Conservation (phyloP, 2,888 invertebrate genomes). For the Agrochola lychnidis region DNA sequence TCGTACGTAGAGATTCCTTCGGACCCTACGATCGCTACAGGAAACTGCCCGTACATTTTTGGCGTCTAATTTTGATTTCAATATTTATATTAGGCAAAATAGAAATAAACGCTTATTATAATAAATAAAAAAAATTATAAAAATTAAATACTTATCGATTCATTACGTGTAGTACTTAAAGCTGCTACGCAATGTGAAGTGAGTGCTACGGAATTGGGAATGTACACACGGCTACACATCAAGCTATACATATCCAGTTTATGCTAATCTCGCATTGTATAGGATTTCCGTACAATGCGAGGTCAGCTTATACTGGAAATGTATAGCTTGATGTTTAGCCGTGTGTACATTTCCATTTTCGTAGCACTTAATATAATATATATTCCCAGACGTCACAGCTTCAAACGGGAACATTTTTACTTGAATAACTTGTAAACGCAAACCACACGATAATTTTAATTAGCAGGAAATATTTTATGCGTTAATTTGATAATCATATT, state of each 20-base stretch:
- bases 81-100: background rate
- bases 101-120: background rate
- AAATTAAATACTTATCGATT: background rate
- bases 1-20: too few species aligned
- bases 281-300: too few species aligned
- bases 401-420: background rate
- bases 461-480: conserved; percentile 17
- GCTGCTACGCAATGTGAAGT: background rate
- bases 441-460: conserved; percentile 15
- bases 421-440: background rate
- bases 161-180: background rate
- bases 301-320: too few species aligned
- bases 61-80: too few species aligned
- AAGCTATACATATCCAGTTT: too few species aligned
- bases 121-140: background rate
- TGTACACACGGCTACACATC: too few species aligned
- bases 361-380: too few species aligned
- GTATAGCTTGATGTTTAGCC: too few species aligned
- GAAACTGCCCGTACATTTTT: too few species aligned
- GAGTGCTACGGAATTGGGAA: background rate
- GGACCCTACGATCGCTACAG: too few species aligned
- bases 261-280: too few species aligned
- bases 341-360: too few species aligned
- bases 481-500: conserved; percentile 5
- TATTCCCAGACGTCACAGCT: background rate